phyloP scores from a whole-genome alignment of 1,140 invertebrate genomes.

The Leptinotarsa undecemlineata region DNA sequence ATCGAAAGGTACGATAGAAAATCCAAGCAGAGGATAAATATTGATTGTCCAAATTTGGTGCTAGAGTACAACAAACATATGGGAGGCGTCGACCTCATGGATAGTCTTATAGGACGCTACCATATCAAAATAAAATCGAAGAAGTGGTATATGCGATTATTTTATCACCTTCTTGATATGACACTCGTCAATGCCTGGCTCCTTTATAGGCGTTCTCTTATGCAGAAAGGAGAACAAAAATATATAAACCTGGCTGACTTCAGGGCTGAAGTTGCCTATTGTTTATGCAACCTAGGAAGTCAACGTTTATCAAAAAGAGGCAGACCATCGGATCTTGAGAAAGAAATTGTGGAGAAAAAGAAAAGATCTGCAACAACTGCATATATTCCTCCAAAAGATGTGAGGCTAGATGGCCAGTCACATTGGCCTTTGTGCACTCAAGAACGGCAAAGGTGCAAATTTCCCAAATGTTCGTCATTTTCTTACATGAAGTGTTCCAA shows the following conservation, averaged over 20 bases:
- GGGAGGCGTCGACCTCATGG: constrained; percentile 57
- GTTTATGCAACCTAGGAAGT: neutral
- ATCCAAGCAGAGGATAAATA: constrained; percentile 22
- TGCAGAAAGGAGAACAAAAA: constrained; percentile 39
- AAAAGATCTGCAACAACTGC: neutral
- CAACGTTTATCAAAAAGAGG: neutral
- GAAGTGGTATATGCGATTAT: constrained; percentile 54
- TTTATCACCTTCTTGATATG: constrained; percentile 45
- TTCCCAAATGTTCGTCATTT: too few species aligned
- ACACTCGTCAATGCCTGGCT: constrained; percentile 43
- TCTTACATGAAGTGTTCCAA: too few species aligned
- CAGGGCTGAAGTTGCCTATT: neutral
- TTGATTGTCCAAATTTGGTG: constrained; percentile 27
- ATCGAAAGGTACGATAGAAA: constrained; percentile 29
- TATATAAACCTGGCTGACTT: neutral
- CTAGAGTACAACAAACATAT: constrained; percentile 48
- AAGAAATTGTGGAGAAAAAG: neutral
- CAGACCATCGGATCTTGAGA: neutral
- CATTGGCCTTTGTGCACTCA: too few species aligned
- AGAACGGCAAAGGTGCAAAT: too few species aligned
- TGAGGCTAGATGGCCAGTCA: neutral
- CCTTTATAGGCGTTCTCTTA: constrained; percentile 43
- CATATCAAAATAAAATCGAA: constrained; percentile 53
- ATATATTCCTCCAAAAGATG: constrained; percentile 9
- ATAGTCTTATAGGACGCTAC: constrained; percentile 55